Conservation (phyloP, 2,888 invertebrate genomes). For the Lycocerus yunnanus region DNA sequence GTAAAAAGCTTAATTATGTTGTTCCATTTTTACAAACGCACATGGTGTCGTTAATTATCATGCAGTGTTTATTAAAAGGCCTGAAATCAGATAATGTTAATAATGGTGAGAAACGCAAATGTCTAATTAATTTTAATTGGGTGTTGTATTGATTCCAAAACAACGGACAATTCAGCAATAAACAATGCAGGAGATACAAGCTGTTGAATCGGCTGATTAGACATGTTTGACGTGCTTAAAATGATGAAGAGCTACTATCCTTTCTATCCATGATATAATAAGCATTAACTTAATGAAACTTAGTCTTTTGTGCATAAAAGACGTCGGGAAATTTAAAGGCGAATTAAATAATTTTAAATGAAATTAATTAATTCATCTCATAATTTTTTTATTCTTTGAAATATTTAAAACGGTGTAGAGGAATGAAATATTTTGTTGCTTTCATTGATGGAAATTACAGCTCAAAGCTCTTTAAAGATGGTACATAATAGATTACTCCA, state of each 20-base stretch:
- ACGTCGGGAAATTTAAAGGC: background rate
- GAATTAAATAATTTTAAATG: background rate
- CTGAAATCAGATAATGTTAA: slow-evolving; percentile 17
- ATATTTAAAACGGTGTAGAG: background rate
- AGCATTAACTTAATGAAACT: background rate
- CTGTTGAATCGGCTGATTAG: slow-evolving; percentile 14
- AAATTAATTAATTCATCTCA: background rate
- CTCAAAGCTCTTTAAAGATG: background rate
- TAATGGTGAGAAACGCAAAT: slow-evolving; percentile 9
- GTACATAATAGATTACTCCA: background rate
- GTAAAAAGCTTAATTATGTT: background rate
- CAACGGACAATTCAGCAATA: slow-evolving; percentile 10
- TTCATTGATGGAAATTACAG: background rate
- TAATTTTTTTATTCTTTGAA: background rate
- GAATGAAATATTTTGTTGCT: background rate
- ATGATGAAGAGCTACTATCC: slow-evolving; percentile 1
- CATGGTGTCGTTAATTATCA: background rate
- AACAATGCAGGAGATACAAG: slow-evolving; percentile 6
- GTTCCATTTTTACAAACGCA: background rate
- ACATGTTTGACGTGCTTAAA: slow-evolving; percentile 7
- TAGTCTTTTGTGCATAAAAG: background rate
- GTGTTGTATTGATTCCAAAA: slow-evolving; percentile 18
- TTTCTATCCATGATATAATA: background rate
- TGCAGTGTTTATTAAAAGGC: background rate
- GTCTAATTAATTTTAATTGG: slow-evolving; percentile 25